phyloP scores from a whole-genome alignment of 2,113 vertebrate species.

The Prionailurus bengalensis region DNA sequence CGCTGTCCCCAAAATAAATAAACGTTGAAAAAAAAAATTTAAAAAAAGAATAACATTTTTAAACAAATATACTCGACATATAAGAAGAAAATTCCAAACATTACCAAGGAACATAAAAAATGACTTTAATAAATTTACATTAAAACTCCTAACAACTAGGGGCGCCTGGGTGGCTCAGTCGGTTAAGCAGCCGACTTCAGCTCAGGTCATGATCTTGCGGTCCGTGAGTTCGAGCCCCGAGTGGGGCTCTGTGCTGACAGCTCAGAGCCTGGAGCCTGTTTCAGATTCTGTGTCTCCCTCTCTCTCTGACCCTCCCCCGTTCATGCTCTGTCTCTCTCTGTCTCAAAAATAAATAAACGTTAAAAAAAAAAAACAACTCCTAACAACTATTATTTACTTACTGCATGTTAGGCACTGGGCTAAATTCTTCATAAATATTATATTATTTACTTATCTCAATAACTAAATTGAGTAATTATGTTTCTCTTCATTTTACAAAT shows the following conservation, averaged over 20 bases:
- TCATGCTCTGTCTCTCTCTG: no score
- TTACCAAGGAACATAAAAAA: constrained; percentile 11
- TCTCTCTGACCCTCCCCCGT: no score
- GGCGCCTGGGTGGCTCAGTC: no score
- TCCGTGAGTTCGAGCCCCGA: no score
- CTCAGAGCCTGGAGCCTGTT: no score
- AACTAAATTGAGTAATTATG: not conserved
- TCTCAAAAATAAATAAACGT: no score
- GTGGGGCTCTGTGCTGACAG: no score
- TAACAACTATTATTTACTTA: not conserved
- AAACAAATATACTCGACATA: not conserved
- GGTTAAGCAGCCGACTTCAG: no score
- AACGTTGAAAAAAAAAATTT: no score
- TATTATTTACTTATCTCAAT: not conserved
- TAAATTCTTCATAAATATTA: not conserved
- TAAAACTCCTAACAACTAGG: not conserved
- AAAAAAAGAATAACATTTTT: not conserved
- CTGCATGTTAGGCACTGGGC: not conserved
- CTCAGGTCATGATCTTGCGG: no score
- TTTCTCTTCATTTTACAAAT: constrained; percentile 1
- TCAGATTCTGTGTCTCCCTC: no score
- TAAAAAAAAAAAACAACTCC: not conserved
- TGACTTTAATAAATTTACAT: not conserved
- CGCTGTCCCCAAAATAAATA: no score
- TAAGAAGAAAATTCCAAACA: not conserved